Evolutionary conservation across 2,888 invertebrate species (phyloP).

Genomic region (Drosophila subsilvestris): DNA sequence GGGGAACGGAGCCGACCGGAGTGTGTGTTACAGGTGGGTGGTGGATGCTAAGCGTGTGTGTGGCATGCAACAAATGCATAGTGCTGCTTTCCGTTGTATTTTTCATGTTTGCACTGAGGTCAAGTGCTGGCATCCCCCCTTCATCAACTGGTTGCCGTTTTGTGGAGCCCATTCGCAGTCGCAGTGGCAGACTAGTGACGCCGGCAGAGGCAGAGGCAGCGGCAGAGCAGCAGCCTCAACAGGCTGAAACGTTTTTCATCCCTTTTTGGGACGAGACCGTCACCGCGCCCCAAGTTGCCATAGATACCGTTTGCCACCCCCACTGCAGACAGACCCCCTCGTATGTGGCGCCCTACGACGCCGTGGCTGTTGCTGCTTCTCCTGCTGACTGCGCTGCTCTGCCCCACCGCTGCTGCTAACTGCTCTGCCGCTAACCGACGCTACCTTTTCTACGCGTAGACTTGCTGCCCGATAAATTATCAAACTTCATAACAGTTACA

Average conservation of each 20-base stretch:
- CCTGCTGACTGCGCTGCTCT: background rate
- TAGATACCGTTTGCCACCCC: slow-evolving; percentile 59
- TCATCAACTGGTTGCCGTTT: slow-evolving; percentile 50
- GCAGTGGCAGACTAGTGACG: slow-evolving; percentile 3
- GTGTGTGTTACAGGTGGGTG: slow-evolving; percentile 46
- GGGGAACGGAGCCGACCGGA: background rate
- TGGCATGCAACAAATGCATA: slow-evolving; percentile 44
- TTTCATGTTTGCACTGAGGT: slow-evolving; percentile 29
- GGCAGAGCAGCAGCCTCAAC: slow-evolving; percentile 59
- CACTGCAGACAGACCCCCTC: background rate
- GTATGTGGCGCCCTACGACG: background rate
- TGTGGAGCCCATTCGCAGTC: slow-evolving; percentile 65
- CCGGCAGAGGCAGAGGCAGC: background rate
- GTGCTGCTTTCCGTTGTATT: slow-evolving; percentile 12
- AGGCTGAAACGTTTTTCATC: slow-evolving; percentile 70
- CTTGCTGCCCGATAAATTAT: slow-evolving; percentile 82
- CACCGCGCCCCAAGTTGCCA: slow-evolving; percentile 79
- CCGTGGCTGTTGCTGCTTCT: background rate
- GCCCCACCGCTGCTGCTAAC: slow-evolving; percentile 22
- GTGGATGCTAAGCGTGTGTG: background rate
- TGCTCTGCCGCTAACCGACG: slow-evolving; percentile 50
- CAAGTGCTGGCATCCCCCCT: slow-evolving; percentile 19
- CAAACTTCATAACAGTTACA: slow-evolving; percentile 79
- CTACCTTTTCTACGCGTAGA: slow-evolving; percentile 61
- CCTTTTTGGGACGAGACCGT: slow-evolving; percentile 68